A percentile compares a stretch with the other conserved stretches of the same genome.
phyloP scores from a whole-genome alignment of 2,888 invertebrate species.

The Acanthosepion lycidas region DNA sequence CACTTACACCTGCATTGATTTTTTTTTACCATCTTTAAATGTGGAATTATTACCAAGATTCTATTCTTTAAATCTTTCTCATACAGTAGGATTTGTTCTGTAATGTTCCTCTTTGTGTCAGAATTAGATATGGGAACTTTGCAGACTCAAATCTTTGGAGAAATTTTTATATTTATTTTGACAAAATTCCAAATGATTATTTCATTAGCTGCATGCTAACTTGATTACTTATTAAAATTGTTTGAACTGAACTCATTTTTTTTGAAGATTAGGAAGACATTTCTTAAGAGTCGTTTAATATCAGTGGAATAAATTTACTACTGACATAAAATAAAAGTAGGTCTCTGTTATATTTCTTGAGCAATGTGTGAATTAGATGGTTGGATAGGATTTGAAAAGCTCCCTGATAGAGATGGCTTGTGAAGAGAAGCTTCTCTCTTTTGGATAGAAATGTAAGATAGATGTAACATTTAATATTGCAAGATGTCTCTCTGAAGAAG shows the following conservation, averaged over 20 bases:
- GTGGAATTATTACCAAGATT: too few relatives aligned
- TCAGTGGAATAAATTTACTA: neutral
- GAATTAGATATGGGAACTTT: too few relatives aligned
- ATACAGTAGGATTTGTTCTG: too few relatives aligned
- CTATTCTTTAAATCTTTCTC: too few relatives aligned
- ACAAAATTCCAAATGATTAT: neutral
- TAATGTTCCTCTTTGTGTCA: too few relatives aligned
- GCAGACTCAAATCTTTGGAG: too few relatives aligned
- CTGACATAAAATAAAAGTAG: neutral
- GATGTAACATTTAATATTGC: neutral
- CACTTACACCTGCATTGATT: too few relatives aligned
- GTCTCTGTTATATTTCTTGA: neutral
- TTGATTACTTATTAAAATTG: neutral
- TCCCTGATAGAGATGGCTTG: neutral
- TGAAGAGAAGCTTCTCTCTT: neutral
- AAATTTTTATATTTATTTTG: neutral
- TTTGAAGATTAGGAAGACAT: neutral
- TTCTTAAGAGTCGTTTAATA: neutral
- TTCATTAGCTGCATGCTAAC: neutral
- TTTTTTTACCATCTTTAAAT: too few relatives aligned
- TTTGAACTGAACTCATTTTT: neutral
- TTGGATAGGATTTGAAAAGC: neutral
- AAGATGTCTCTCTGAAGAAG: neutral
- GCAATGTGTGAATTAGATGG: neutral
- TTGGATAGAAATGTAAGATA: neutral